Conservation (phyloP, 2,888 invertebrate genomes). For the Agapostemon virescens region DNA sequence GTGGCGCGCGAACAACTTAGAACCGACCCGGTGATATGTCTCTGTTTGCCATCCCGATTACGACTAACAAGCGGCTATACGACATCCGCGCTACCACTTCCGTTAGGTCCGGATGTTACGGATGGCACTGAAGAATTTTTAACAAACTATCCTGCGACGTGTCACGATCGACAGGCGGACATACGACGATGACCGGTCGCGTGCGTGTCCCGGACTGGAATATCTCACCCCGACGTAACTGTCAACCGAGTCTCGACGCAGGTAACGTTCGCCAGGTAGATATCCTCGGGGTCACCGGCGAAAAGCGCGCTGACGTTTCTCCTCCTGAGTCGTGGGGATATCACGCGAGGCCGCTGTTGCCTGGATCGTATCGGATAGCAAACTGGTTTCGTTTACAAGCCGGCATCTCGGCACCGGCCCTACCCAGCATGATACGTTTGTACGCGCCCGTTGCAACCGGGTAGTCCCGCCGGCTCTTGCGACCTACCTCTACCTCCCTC, state of each 20-base stretch:
- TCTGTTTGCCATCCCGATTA: background rate
- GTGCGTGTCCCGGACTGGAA: conserved; percentile 1
- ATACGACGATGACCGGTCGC: background rate
- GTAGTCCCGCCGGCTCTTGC: conserved; percentile 71
- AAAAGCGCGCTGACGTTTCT: conserved; percentile 59
- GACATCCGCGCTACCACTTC: background rate
- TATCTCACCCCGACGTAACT: conserved; percentile 34
- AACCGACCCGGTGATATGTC: background rate
- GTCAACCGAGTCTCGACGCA: conserved; percentile 38
- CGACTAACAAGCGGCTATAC: background rate
- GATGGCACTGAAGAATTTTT: background rate
- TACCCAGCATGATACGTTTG: conserved; percentile 80
- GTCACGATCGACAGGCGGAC: background rate
- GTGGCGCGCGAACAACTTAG: background rate
- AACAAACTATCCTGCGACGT: background rate
- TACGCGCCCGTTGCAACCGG: conserved; percentile 76
- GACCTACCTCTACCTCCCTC: conserved; percentile 64
- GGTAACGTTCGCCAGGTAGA: conserved; percentile 60
- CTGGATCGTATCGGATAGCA: conserved; percentile 81
- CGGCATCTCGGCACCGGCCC: conserved; percentile 80
- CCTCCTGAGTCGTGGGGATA: conserved; percentile 64
- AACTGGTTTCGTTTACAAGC: conserved; percentile 81
- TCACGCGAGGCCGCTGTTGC: conserved; percentile 77
- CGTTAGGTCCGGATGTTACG: background rate
- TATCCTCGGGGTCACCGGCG: conserved; percentile 56